These are phyloP conservation scores for Rhinogobio ventralis DNA, from an alignment of 2,797 vertebrate genomes.

Conservation along the genomic window DNA sequence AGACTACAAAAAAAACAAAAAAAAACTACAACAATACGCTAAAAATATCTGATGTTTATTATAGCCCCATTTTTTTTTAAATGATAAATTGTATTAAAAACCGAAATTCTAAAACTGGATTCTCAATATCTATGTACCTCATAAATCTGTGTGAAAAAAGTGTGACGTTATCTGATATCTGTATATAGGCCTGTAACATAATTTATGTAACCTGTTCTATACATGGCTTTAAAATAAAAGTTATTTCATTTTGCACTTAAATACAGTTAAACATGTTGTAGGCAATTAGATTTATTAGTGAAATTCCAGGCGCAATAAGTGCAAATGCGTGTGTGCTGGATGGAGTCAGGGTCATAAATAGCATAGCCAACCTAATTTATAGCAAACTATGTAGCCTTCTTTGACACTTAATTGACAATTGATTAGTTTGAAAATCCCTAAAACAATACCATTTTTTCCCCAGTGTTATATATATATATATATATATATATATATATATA, in stretches of 20 bases:
- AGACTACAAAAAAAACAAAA: neutral
- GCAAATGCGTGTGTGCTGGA: neutral
- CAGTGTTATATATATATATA: no score
- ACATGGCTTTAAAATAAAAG: neutral
- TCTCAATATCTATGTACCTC: neutral
- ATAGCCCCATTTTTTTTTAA: neutral
- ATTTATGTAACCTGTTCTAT: neutral
- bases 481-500: no score
- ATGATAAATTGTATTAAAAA: neutral
- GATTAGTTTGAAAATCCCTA: no score
- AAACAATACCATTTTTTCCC: no score
- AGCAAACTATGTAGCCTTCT: neutral
- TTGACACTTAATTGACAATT: neutral
- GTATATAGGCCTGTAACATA: neutral
- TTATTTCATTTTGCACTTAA: slow-evolving; percentile 4
- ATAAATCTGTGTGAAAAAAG: neutral
- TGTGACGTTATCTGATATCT: neutral
- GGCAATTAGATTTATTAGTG: neutral
- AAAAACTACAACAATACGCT: no score
- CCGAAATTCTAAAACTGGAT: neutral
- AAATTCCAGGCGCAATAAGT: neutral
- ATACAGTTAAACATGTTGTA: neutral
- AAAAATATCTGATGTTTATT: neutral
- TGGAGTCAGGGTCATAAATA: neutral
- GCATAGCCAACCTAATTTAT: neutral